Evolutionary conservation across 1,140 invertebrate species (phyloP).

Genomic region (Formica exsecta): DNA sequence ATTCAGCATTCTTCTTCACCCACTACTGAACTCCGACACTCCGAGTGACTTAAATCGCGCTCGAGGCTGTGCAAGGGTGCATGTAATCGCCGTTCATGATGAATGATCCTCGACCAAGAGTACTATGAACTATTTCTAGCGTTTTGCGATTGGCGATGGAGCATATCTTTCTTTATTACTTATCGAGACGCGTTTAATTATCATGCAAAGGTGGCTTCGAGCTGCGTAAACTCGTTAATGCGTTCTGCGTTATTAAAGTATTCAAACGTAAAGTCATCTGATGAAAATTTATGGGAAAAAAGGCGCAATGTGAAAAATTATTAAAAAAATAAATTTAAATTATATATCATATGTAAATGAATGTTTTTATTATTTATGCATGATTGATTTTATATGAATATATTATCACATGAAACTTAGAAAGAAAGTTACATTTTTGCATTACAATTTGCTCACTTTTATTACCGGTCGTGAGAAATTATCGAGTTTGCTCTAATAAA

Average conservation of each 20-base stretch:
- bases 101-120: constrained; percentile 37
- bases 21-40: constrained; percentile 66
- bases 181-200: constrained; percentile 56
- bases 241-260: constrained; percentile 3
- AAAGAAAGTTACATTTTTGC: background rate
- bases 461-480: background rate
- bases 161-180: constrained; percentile 47
- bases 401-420: background rate
- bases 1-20: constrained; percentile 71
- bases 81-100: constrained; percentile 40
- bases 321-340: constrained; percentile 3
- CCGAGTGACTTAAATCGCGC: constrained; percentile 53
- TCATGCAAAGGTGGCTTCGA: constrained; percentile 48
- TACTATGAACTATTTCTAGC: constrained; percentile 14
- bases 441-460: background rate
- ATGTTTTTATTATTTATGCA: background rate
- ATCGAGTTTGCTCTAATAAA: background rate
- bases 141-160: constrained; percentile 14
- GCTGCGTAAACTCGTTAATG: constrained; percentile 53
- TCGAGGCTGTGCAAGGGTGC: constrained; percentile 28
- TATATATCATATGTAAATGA: background rate
- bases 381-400: background rate
- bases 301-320: constrained; percentile 1
- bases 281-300: background rate
- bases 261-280: constrained; percentile 12